Evolutionary conservation across 2,888 invertebrate genomes (phyloP).

Genomic region (Copidosoma aretas): DNA sequence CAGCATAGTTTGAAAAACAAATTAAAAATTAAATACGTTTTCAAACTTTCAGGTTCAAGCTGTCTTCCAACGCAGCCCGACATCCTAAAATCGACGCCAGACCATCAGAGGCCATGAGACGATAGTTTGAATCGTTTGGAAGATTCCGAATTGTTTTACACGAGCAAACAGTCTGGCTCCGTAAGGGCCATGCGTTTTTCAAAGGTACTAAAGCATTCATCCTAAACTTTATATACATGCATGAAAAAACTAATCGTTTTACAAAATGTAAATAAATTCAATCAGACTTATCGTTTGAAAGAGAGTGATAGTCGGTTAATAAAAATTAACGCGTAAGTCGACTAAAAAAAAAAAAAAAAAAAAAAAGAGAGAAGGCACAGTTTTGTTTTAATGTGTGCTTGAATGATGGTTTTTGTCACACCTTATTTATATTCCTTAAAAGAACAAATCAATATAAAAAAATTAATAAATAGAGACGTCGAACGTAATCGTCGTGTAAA

Average conservation of each 20-base stretch:
- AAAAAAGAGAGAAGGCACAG: slow-evolving; percentile 26
- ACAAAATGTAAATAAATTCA: slow-evolving; percentile 31
- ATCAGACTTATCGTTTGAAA: slow-evolving; percentile 11
- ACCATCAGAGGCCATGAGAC: slow-evolving; percentile 70
- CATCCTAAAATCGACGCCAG: slow-evolving; percentile 85
- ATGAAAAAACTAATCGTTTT: not conserved
- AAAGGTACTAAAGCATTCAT: slow-evolving; percentile 36
- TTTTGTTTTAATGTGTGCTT: slow-evolving; percentile 40
- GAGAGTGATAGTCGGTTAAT: not conserved
- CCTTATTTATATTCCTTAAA: slow-evolving; percentile 23
- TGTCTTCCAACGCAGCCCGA: slow-evolving; percentile 75
- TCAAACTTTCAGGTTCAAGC: slow-evolving; percentile 54
- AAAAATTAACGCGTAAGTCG: slow-evolving; percentile 1
- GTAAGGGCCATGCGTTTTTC: slow-evolving; percentile 35
- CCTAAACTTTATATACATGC: slow-evolving; percentile 8
- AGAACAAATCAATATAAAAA: not conserved
- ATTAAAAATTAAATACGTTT: slow-evolving; percentile 1
- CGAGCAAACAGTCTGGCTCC: slow-evolving; percentile 35
- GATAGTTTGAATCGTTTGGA: slow-evolving; percentile 43
- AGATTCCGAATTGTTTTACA: slow-evolving; percentile 37
- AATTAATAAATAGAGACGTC: too few relatives aligned
- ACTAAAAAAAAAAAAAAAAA: slow-evolving; percentile 5
- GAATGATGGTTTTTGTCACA: slow-evolving; percentile 38
- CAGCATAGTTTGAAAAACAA: not conserved
- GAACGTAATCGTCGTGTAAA: slow-evolving; percentile 10